Base-by-base conservation (phyloP, 1,140 invertebrate genomes). In the Pantala flavescens region DNA sequence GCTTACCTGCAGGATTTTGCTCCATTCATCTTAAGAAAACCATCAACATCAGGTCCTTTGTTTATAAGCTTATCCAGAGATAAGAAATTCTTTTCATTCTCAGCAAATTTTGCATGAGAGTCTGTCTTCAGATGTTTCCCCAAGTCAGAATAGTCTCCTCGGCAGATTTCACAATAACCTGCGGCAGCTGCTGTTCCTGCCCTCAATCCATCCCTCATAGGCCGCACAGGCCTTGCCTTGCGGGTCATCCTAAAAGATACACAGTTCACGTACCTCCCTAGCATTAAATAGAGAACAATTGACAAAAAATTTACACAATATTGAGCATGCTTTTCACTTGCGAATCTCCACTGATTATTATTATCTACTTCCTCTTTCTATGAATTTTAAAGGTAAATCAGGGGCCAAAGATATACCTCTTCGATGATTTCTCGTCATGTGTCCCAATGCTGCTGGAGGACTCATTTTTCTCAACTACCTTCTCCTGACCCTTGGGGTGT, bases 141-240 rank as follows among this genome's bases (percentile, higher is more conserved):
- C 19, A 90, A 80, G 78, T 88, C 88, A 74, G 85, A 85, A 80
- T 91, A 92, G 75, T 90, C 89, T 63, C 86, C 81, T 78, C 88
- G 89, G 80, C 90, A 92, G 80, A 91, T 89, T 82, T 91, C 90
- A 83, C 90, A 92, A 78, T 90, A 91, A 72, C 91, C 90, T 72
- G 16, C 49, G 12, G 49, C 49, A 76, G 85, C 85, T 77, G 49
- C 49, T 19, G 16, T 12, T 19, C 16, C 49, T 76, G 85, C 85
- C 76, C 86, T 82, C 76, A 87, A 84, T 78, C 87, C 82, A 71
- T 82, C 80, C 85, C 80, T 79, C 84, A 79, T 84, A 85, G 77
- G 86, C 78, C 84, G 84, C 80, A 84, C 81, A 75, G 86, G 85
- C 72, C 87, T 85, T 80, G 86, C 87, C 82, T 88, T 87, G 78